Evolutionary conservation across 2,113 vertebrate species (phyloP), one percentile per base, ranked within the genome.

Genomic region (Corythornis vintsioides): DNA sequence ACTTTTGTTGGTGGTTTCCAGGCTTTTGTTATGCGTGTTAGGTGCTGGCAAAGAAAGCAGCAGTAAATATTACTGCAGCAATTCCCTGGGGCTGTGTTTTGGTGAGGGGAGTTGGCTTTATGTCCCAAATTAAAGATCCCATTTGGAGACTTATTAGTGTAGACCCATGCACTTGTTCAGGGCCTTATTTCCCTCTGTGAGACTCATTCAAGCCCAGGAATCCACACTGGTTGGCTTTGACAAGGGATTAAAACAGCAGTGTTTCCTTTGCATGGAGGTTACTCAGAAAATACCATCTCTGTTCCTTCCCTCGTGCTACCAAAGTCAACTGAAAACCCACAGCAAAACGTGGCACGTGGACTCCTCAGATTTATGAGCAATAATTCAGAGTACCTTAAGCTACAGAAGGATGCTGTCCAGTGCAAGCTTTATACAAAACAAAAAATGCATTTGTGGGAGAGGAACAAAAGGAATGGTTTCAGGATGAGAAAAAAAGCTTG

Each of bases 191-290:
- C 45, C 22, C 66, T 89, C 67, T 52, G 7, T 43, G 38, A 89
- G 40, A 65, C 57, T 67, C 59, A 0, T 78, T 59, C 10, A 70
- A 70, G 52, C 59, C 31, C 21, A 63, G 74, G 38, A 61, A 35
- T 94, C 57, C 4, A 2, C 53, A 12, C 55, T 52, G 18, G 42
- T 53, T 47, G 67, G 67, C 94, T 93, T 87, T 70, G 60, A 85
- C 28, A 42, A n/a, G 35, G 60, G 60, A 55, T 87, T 66, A 87
- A 84, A 92, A 33, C 63, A 64, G 63, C 7, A 7, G 12, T 73
- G 38, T 60, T 85, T 84, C 65, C 56, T 93, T 82, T 79, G 66
- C 64, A 90, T 94, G 86, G 52, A 93, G 73, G 42, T 79, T 89
- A 66, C 60, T 94, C 74, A 84, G 40, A 79, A 94, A 94, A 47